A percentile compares a stretch with the other conserved stretches of the same genome.
These are phyloP conservation scores for Sminthopsis crassicaudata DNA, from an alignment of 2,113 vertebrate genomes.

Conservation along the genomic window DNA sequence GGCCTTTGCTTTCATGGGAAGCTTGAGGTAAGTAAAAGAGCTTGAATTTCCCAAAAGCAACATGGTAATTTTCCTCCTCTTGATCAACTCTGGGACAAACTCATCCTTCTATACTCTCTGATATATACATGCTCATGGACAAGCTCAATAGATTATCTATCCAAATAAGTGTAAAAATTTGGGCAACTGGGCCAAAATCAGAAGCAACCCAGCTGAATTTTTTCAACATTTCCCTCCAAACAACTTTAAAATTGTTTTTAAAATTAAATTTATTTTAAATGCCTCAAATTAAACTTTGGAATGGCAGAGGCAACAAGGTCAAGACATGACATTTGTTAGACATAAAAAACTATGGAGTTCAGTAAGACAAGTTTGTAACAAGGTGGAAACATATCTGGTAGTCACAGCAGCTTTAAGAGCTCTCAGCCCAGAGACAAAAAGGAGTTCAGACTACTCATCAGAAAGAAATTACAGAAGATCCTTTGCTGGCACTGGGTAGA, in stretches of 20 bases:
- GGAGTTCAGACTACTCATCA: background rate
- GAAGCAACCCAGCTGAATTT: background rate
- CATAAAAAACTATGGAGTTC: background rate
- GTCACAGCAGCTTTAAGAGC: background rate
- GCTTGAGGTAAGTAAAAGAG: background rate
- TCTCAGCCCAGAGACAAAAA: background rate
- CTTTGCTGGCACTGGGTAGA: background rate
- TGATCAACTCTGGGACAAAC: background rate
- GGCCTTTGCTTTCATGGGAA: background rate
- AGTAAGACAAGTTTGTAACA: background rate
- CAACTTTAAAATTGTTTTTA: too few relatives aligned
- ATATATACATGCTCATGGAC: background rate
- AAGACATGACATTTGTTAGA: background rate
- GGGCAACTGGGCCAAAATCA: background rate
- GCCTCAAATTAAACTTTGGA: background rate
- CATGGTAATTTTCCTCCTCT: background rate
- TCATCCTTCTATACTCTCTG: background rate
- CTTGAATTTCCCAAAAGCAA: background rate
- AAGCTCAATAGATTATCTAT: background rate
- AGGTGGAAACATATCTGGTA: background rate
- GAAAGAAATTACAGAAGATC: background rate
- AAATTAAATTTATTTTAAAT: too few relatives aligned
- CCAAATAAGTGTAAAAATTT: background rate
- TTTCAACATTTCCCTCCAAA: background rate
- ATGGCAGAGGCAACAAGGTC: background rate